Base-by-base conservation (phyloP, 2,797 vertebrate species). In the Peromyscus aztecus region DNA sequence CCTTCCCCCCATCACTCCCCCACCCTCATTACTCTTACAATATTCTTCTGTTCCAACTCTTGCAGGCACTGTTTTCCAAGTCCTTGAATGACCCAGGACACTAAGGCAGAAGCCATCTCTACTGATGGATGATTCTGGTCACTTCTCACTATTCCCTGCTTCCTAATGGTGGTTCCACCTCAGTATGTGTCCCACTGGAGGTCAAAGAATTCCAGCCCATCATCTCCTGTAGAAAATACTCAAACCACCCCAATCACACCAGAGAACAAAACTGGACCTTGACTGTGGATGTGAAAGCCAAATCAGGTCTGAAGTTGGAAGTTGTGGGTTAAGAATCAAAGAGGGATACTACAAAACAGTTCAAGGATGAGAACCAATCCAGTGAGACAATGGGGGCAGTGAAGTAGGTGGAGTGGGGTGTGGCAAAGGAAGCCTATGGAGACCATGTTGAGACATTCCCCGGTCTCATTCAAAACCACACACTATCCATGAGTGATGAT, bases 381-480 rank as follows among this genome's bases (percentile, higher is more conserved):
- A 10, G 8, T 6, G 4, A 11, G 71, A 80, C 4, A 55, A 23
- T 46, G 55, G 83, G 27, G 8, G 24, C 13, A 46, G 37, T 49
- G 3, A 85, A 31, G 43, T 5, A 76, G 12, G 16, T 21, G 7
- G 12, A 71, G 55, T 34, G 69, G 63, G 55, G 49, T 82, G 61
- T 90, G 34, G n/a, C 61, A 29, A 73, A 37, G n/a, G 23, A 40
- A 81, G 91, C 21, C 9, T 10, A 12, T 40, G 27, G 23, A 16
- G 43, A 52, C 3, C 23, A 81, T 16, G 13, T 6, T 43, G n/a
- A 78, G 61, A 14, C 37, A 34, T 87, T 86, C 46, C 21, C 46
- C 0, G 19, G 55, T 17, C 23, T 63, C 76, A 93, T 93, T 96
- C 65, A 88, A 81, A 94, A 90, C 55, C 23, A 46, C 14, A 86